Percentiles rank a stretch among this genome's conserved stretches.
Evolutionary conservation across 2,113 vertebrate genomes (phyloP).

Genomic region (Sphaerodactylus townsendi): DNA sequence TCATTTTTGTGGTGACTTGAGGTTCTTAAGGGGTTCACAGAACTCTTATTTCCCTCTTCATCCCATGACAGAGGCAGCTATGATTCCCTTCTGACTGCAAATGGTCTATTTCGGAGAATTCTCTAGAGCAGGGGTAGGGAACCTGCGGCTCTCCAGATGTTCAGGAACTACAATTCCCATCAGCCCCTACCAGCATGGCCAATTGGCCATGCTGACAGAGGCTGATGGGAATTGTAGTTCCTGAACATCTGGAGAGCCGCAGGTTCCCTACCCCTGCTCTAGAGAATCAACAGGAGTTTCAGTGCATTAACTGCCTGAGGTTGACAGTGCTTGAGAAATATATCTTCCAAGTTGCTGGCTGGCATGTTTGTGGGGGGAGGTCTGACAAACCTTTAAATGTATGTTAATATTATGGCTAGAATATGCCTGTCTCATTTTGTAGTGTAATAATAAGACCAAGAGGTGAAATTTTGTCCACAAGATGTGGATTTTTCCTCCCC

Average conservation of each 20-base stretch:
- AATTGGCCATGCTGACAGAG: no score
- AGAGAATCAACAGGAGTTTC: constrained; percentile 36
- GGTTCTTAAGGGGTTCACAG: no score
- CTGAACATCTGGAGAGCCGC: no score
- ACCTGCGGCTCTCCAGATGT: no score
- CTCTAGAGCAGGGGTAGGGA: no score
- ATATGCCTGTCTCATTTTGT: background rate
- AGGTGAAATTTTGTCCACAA: background rate
- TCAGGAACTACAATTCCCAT: no score
- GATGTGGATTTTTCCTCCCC: background rate
- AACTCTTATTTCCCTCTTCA: background rate
- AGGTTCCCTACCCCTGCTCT: no score
- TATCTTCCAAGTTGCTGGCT: background rate
- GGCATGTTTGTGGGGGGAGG: background rate
- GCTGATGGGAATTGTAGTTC: no score
- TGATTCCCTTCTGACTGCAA: constrained; percentile 19
- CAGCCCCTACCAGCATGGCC: no score
- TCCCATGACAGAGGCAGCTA: background rate
- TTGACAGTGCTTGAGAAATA: background rate
- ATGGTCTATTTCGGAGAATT: background rate
- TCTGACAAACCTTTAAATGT: background rate
- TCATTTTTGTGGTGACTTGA: no score
- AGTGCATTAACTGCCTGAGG: constrained; percentile 13
- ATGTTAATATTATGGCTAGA: background rate
- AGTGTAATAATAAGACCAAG: background rate